These are phyloP conservation scores for Meteorus cinctellus DNA, from an alignment of 2,888 invertebrate species.

Conservation along the genomic window DNA sequence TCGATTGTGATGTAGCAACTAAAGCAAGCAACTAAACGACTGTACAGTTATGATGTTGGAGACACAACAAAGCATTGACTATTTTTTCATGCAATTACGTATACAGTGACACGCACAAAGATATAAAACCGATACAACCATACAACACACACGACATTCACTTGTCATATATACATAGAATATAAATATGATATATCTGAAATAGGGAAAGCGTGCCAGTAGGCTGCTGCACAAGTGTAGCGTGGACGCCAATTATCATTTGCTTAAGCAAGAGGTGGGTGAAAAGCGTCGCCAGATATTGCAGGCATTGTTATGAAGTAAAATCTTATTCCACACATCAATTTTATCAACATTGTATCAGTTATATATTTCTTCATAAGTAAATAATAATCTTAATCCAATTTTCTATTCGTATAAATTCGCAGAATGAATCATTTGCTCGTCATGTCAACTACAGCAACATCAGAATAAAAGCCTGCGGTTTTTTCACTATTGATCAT, in stretches of 20 bases:
- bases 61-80: conserved; percentile 34
- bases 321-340: conserved; percentile 18
- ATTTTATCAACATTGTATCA: conserved; percentile 14
- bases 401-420: conserved; percentile 8
- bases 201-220: conserved; percentile 48
- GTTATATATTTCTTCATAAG: background rate
- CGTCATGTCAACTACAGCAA: conserved; percentile 47
- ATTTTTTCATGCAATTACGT: conserved; percentile 30
- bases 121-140: conserved; percentile 30
- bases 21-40: background rate
- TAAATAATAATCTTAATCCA: conserved; percentile 2
- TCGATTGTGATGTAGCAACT: background rate
- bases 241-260: conserved; percentile 51
- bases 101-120: background rate
- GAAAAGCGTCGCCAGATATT: conserved; percentile 5
- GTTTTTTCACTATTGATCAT: conserved; percentile 54
- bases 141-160: conserved; percentile 40
- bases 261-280: conserved; percentile 52
- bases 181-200: conserved; percentile 26
- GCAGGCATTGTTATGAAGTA: conserved; percentile 22
- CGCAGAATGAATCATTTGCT: conserved; percentile 45
- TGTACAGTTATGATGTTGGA: background rate
- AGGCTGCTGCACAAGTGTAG: conserved; percentile 47
- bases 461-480: conserved; percentile 50
- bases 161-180: conserved; percentile 38